Conservation (phyloP, 2,113 vertebrate genomes). For the Trematocara macrostoma region DNA sequence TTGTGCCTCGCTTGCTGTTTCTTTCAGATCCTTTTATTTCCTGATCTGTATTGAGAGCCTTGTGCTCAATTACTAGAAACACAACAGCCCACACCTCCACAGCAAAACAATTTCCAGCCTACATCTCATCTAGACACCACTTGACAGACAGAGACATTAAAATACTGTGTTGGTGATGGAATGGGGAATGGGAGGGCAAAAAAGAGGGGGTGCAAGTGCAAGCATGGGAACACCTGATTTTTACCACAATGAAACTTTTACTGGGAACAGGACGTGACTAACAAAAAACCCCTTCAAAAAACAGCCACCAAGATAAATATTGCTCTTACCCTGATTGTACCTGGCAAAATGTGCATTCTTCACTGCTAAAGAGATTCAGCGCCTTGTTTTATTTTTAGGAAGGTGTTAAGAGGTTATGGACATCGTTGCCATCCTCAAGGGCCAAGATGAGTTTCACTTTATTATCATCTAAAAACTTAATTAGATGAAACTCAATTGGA, state of each 20-base stretch:
- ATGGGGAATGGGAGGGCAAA: background rate
- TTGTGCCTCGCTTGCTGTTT: conserved; percentile 44
- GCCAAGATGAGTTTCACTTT: background rate
- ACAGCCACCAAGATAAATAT: background rate
- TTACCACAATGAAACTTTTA: conserved; percentile 17
- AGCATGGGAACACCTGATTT: conserved; percentile 3
- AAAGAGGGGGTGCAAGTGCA: background rate
- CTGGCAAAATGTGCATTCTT: background rate
- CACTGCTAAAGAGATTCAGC: background rate
- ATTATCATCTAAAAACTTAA: conserved; percentile 43
- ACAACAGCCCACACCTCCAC: conserved; percentile 37
- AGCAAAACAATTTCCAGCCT: conserved; percentile 63
- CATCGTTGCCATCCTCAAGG: conserved; percentile 4
- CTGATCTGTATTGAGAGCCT: conserved; percentile 50
- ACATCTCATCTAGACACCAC: conserved; percentile 51
- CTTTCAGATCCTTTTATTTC: conserved; percentile 58
- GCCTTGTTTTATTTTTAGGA: background rate
- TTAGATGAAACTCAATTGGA: conserved; percentile 22
- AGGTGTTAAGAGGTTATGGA: conserved; percentile 16
- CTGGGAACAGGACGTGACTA: background rate
- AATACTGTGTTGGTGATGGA: conserved; percentile 10
- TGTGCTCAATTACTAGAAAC: conserved; percentile 77
- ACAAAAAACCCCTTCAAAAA: background rate
- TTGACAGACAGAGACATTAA: conserved; percentile 56
- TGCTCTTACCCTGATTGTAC: background rate